A percentile compares a stretch with the other conserved stretches of the same genome.
Conservation (phyloP, 2,888 invertebrate genomes). For the Tenthredo notha region DNA sequence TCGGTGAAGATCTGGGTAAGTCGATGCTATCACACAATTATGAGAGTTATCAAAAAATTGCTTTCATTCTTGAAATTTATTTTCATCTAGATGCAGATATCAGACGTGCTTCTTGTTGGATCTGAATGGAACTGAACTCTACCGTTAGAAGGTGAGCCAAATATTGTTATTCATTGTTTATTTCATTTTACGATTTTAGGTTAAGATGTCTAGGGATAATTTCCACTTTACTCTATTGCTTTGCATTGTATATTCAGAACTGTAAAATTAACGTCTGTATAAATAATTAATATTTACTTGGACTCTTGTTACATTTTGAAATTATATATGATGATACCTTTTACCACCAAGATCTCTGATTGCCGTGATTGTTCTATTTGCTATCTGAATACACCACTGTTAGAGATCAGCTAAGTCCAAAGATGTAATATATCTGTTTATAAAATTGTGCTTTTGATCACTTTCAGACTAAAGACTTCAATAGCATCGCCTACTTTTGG, state of each 20-base stretch:
- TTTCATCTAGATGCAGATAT: not conserved
- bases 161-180: not conserved
- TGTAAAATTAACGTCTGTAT: not conserved
- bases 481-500: not conserved
- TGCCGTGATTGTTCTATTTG: conserved; percentile 64
- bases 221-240: not conserved
- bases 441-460: not conserved
- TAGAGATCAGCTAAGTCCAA: not conserved
- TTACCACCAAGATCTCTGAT: conserved; percentile 64
- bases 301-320: not conserved
- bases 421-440: not conserved
- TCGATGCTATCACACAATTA: not conserved
- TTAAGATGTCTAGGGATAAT: not conserved
- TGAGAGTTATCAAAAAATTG: not conserved
- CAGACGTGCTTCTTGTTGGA: not conserved
- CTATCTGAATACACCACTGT: conserved; percentile 57
- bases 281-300: not conserved
- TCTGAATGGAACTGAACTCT: not conserved
- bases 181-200: not conserved
- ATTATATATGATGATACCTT: conserved; percentile 58
- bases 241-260: not conserved
- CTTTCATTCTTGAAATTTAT: not conserved
- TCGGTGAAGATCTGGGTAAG: conserved; percentile 10
- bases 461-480: not conserved
- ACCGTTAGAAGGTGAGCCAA: not conserved